A percentile compares a stretch with the other conserved stretches of the same genome.
Conservation (phyloP, 2,113 vertebrate species). For the Natator depressus region DNA sequence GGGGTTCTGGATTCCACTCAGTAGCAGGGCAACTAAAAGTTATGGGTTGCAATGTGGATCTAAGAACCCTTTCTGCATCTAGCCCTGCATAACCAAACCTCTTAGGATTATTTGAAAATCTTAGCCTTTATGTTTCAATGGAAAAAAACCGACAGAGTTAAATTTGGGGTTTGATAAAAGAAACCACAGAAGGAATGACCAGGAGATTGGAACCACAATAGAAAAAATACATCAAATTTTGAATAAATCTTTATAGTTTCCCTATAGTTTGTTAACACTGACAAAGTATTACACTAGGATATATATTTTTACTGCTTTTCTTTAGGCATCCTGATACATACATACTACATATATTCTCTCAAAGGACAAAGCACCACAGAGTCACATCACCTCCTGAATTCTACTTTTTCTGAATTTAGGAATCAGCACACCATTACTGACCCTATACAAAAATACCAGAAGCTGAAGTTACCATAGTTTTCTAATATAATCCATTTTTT, state of each 20-base stretch:
- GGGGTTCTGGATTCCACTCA: neutral
- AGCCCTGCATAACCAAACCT: neutral
- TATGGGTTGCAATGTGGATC: neutral
- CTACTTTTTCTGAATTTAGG: fast-evolving
- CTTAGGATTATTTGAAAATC: neutral
- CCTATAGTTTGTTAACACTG: neutral
- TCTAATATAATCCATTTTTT: neutral
- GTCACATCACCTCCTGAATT: neutral
- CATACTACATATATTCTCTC: neutral
- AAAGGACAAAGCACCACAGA: neutral
- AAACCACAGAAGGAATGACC: neutral
- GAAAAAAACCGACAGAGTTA: neutral
- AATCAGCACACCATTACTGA: neutral
- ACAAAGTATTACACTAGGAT: neutral
- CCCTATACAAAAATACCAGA: neutral
- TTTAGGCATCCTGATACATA: neutral
- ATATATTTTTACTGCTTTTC: neutral
- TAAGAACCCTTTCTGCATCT: neutral
- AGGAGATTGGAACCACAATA: fast-evolving
- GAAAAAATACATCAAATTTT: neutral
- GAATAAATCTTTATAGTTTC: neutral
- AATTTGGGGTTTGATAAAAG: neutral
- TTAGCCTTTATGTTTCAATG: neutral
- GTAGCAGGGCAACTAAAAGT: neutral
- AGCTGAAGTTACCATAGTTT: neutral